A percentile compares a stretch with the other conserved stretches of the same genome.
These are phyloP conservation scores for Amblyopsis rosae DNA, from an alignment of 2,113 vertebrate species.

Conservation along the genomic window DNA sequence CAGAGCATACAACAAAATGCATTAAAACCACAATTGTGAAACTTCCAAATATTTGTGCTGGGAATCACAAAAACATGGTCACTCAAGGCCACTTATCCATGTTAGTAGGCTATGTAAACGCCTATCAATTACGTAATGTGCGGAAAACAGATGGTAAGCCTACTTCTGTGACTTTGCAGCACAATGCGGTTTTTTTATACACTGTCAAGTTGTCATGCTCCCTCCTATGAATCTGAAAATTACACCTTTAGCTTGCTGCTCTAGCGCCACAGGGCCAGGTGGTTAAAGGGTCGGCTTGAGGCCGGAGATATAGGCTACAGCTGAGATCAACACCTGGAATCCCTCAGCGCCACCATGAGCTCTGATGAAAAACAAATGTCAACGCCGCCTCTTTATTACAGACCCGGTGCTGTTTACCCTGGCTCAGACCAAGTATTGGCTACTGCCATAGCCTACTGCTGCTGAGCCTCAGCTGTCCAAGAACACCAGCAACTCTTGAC, in stretches of 20 bases:
- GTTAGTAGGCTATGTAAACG: neutral
- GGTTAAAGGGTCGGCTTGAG: constrained; percentile 54
- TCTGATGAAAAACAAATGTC: constrained; percentile 77
- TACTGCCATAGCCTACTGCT: constrained; percentile 56
- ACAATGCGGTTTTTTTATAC: neutral
- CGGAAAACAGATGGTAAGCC: constrained; percentile 13
- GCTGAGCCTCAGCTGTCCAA: constrained; percentile 27
- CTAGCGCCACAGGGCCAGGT: constrained; percentile 19
- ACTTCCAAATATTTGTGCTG: neutral
- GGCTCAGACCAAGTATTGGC: constrained; percentile 52
- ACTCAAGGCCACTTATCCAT: constrained; percentile 9
- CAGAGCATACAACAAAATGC: constrained; percentile 3
- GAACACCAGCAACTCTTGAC: constrained; percentile 38
- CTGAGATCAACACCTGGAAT: constrained; percentile 74
- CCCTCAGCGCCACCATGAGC: constrained; percentile 63
- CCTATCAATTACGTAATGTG: constrained; percentile 1
- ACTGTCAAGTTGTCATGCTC: constrained; percentile 35
- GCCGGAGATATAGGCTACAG: constrained; percentile 41
- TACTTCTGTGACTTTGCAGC: constrained; percentile 33
- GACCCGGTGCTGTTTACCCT: constrained; percentile 62
- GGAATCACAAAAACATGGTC: neutral
- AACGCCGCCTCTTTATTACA: constrained; percentile 15
- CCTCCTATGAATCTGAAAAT: constrained; percentile 47
- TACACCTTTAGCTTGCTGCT: constrained; percentile 49
- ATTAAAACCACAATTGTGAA: neutral